Conservation (phyloP, 2,888 invertebrate genomes). For the Gortyna flavago region DNA sequence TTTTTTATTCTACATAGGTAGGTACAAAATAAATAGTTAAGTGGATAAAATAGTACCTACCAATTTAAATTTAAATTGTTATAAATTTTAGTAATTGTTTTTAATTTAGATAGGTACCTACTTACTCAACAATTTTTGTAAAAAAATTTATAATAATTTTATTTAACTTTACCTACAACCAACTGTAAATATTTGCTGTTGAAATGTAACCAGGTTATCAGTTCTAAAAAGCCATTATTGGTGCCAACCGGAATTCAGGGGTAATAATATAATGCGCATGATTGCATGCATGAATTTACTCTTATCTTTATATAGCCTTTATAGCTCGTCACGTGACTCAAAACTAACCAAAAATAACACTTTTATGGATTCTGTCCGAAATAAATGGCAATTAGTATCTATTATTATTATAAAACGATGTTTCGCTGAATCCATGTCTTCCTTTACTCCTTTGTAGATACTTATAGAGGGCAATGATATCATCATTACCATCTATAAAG, state of each 20-base stretch:
- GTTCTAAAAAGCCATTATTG: background rate
- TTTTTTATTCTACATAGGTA: background rate
- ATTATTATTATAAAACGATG: too few species aligned
- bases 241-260: background rate
- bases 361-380: too few species aligned
- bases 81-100: background rate
- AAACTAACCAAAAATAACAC: too few species aligned
- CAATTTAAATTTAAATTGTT: background rate
- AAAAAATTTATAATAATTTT: background rate
- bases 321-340: background rate
- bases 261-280: slow-evolving; percentile 1
- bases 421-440: background rate
- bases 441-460: background rate
- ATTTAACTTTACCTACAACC: background rate
- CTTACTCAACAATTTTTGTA: too few species aligned
- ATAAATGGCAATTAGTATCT: too few species aligned
- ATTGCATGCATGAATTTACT: too few species aligned
- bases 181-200: background rate
- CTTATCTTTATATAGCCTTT: slow-evolving; percentile 3
- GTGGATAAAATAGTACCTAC: too few species aligned
- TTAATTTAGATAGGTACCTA: background rate
- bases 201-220: slow-evolving; percentile 25
- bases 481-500: too few species aligned
- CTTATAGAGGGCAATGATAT: too few species aligned
- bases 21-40: background rate